Evolutionary conservation across 2,888 invertebrate species (phyloP), one percentile per base, ranked within the genome.

Genomic region (Sclerodermus sp.): DNA sequence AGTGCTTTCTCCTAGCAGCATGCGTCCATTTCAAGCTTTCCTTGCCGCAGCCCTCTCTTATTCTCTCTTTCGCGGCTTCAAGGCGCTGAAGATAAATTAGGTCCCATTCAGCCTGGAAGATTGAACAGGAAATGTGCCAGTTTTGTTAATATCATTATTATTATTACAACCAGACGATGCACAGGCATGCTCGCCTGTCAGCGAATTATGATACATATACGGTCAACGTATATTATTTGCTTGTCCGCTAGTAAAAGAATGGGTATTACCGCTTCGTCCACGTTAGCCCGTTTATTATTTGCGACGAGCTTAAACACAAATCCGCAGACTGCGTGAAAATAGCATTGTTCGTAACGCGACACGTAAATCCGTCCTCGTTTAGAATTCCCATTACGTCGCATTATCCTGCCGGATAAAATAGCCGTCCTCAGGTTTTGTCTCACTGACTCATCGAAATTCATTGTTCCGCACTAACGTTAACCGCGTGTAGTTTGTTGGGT

Each of bases 341-440:
- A 40, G 57, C 57, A 54, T 62, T 64, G 60, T 60, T 64, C 53
- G 47, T 40, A 53, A 45, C 45, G 37, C 51, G 52, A 66, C 62
- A 55, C 62, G 57, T 49, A 58, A 60, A 66, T 62, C 55, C 60
- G 47, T 9, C 14, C 45, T 56, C 60, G 53, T 59, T 62, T 62
- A 41, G 53, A 55, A 49, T 57, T 55, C 54, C 57, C 55, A 58
- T 57, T 55, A 49, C 55, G 55, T 54, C 52, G 48, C 50, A 52
- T 60, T 67, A 60, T 56, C 55, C 49, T 42, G 47, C 49, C 37
- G 53, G 29, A 52, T 31, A 44, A 54, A 58, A 40, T 58, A 58
- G 42, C 51, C 43, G 42, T 41, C 49, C 12, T 14, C 42, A 23
- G 30, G 23, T 23, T 23, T 23, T 23, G 23, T 23, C 23, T n/a